Evolutionary conservation across 1,140 invertebrate species (phyloP).

Genomic region (Pissodes strobi): DNA sequence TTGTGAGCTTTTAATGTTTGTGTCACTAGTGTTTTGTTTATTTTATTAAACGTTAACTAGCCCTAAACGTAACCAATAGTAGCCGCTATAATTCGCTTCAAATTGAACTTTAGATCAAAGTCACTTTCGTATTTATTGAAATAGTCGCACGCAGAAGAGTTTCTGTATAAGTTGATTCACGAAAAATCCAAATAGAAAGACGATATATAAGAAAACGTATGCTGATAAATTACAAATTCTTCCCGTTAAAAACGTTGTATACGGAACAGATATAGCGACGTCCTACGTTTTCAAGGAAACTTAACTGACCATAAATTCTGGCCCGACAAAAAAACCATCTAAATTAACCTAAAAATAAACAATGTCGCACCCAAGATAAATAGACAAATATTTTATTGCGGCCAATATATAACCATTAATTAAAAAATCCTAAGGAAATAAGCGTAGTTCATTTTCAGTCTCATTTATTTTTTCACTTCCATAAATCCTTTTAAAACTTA

Average conservation of each 20-base stretch:
- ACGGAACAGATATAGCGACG: not conserved
- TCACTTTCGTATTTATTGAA: too few relatives aligned
- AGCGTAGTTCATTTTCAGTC: constrained; percentile 3
- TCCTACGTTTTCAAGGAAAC: not conserved
- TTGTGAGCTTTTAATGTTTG: too few relatives aligned
- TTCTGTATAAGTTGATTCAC: too few relatives aligned
- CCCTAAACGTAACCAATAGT: too few relatives aligned
- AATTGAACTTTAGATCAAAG: too few relatives aligned
- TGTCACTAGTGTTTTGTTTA: too few relatives aligned
- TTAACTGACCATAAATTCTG: not conserved
- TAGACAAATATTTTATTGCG: constrained; percentile 12
- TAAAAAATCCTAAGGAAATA: constrained; percentile 12
- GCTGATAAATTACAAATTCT: too few relatives aligned
- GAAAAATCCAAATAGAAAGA: too few relatives aligned
- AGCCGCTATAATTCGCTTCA: too few relatives aligned
- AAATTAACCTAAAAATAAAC: constrained; percentile 6
- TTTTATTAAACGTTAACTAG: too few relatives aligned
- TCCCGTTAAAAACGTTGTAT: not conserved
- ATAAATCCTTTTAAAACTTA: constrained; percentile 18
- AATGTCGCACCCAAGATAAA: not conserved
- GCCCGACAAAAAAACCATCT: not conserved
- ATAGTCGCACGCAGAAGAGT: too few relatives aligned
- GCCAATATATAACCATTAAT: constrained; percentile 9
- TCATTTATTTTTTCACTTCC: constrained; percentile 14
- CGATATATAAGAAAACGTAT: too few relatives aligned